A percentile compares a stretch with the other conserved stretches of the same genome.
Evolutionary conservation across 2,888 invertebrate species (phyloP).

Genomic region (Chaitophorus viminalis): DNA sequence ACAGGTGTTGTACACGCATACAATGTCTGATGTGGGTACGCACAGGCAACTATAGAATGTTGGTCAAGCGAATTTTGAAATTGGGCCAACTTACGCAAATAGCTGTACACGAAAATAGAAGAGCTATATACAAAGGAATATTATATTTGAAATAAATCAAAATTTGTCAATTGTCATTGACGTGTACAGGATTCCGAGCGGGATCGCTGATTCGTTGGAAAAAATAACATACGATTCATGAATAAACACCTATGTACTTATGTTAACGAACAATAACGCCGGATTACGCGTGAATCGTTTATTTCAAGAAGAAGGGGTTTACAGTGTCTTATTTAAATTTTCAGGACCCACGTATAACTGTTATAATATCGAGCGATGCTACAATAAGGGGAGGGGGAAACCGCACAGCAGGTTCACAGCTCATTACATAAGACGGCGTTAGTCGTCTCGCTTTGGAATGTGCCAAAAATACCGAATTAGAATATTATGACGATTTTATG

Average conservation of each 20-base stretch:
- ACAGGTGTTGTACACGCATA: slow-evolving; percentile 16
- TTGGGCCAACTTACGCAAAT: slow-evolving; percentile 40
- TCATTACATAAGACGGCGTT: neutral
- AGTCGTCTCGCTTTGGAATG: slow-evolving; percentile 8
- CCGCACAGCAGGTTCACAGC: neutral
- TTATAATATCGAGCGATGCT: neutral
- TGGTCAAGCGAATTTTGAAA: slow-evolving; percentile 48
- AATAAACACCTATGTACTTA: neutral
- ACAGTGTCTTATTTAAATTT: neutral
- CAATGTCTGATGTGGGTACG: neutral
- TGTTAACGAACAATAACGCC: neutral
- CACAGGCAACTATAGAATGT: slow-evolving; percentile 6
- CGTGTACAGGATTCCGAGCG: neutral
- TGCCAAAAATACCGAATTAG: slow-evolving; percentile 47
- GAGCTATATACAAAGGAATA: neutral
- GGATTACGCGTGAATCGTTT: neutral
- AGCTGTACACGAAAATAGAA: slow-evolving; percentile 50
- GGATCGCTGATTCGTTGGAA: neutral
- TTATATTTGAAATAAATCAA: neutral
- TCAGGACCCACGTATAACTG: neutral
- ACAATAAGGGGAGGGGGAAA: neutral
- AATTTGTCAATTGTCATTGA: neutral
- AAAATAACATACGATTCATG: neutral
- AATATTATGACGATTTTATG: slow-evolving; percentile 37
- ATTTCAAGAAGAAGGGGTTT: neutral